These are phyloP conservation scores for Acipenser ruthenus DNA, from an alignment of 2,797 vertebrate species.

Conservation along the genomic window DNA sequence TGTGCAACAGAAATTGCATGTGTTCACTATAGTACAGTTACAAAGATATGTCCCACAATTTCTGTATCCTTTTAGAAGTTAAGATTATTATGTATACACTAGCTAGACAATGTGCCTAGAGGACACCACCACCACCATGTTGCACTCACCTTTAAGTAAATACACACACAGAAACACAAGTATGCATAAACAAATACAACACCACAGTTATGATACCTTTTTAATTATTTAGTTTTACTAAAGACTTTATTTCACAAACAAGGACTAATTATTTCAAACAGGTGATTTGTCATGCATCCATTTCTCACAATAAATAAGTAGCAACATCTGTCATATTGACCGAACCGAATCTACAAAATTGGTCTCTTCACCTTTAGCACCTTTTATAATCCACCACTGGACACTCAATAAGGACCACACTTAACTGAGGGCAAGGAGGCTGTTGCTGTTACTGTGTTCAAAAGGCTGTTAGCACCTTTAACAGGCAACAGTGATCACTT, in stretches of 20 bases:
- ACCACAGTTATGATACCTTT: background rate
- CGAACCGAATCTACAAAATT: background rate
- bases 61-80: too few species aligned
- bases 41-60: too few species aligned
- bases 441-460: conserved; percentile 23
- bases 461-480: conserved; percentile 24
- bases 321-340: background rate
- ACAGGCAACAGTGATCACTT: conserved; percentile 15
- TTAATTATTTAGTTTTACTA: conserved; percentile 1
- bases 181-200: background rate
- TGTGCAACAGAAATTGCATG: too few species aligned
- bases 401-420: conserved; percentile 27
- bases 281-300: conserved; percentile 7
- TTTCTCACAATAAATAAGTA: conserved; percentile 7
- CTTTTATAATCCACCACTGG: conserved; percentile 4
- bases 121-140: too few species aligned
- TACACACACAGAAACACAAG: too few species aligned
- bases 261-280: conserved; percentile 13
- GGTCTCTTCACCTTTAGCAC: conserved; percentile 9
- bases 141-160: too few species aligned
- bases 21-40: too few species aligned
- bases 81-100: too few species aligned
- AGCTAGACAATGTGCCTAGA: too few species aligned
- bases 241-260: background rate
- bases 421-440: conserved; percentile 21